A percentile compares a stretch with the other conserved stretches of the same genome.
Evolutionary conservation across 2,888 invertebrate species (phyloP).

Genomic region (Philhelius pedissequus): DNA sequence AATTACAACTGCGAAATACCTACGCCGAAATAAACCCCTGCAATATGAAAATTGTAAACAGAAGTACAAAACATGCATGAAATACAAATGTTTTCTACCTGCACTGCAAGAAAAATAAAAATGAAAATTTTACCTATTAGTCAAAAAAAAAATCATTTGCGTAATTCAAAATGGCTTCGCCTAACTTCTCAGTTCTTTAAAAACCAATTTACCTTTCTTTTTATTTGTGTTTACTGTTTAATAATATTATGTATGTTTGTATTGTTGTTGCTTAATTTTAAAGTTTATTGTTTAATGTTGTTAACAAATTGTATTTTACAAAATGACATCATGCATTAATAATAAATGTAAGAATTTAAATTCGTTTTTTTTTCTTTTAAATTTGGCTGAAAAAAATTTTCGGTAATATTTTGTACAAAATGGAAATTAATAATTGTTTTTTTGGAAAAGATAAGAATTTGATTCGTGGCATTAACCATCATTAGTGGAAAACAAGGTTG

Average conservation of each 20-base stretch:
- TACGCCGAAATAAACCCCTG: too few relatives aligned
- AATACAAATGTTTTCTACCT: background rate
- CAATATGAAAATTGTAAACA: too few relatives aligned
- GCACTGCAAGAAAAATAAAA: background rate
- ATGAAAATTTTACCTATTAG: background rate
- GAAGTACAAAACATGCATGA: too few relatives aligned
- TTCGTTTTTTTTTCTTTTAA: constrained; percentile 2
- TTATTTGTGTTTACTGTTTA: background rate
- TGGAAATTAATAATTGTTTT: constrained; percentile 69
- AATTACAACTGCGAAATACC: too few relatives aligned
- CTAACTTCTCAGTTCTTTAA: background rate
- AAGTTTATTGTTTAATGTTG: background rate
- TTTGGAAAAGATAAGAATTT: constrained; percentile 62
- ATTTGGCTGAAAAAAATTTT: constrained; percentile 30
- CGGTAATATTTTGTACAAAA: constrained; percentile 51
- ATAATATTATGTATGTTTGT: background rate
- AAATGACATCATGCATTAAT: constrained; percentile 31
- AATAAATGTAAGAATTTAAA: constrained; percentile 23
- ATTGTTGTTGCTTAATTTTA: background rate
- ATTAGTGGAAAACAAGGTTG: constrained; percentile 30
- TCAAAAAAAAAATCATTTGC: background rate
- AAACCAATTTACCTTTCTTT: background rate
- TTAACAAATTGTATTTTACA: constrained; percentile 39
- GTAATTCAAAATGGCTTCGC: background rate
- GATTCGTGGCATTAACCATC: constrained; percentile 38